Evolutionary conservation across 2,888 invertebrate genomes (phyloP).

Genomic region (Lasioglossum zephyrum): DNA sequence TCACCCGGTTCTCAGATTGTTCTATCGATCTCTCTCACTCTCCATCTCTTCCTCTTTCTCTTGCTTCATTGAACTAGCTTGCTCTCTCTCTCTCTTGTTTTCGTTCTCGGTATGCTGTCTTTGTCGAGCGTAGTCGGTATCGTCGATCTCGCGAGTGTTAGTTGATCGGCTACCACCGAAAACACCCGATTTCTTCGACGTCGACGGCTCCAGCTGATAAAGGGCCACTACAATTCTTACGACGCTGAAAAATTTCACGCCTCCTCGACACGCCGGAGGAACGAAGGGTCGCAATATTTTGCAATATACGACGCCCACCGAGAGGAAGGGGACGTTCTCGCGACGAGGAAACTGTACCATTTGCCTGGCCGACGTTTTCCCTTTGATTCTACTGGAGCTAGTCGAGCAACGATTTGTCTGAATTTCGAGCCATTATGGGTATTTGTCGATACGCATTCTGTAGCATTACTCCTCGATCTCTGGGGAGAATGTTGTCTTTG

Average conservation of each 20-base stretch:
- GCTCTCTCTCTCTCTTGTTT: not conserved
- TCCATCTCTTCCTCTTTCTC: not conserved
- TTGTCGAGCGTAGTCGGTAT: not conserved
- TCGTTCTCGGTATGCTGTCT: not conserved
- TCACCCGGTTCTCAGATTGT: constrained; percentile 45
- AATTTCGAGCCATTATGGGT: not conserved
- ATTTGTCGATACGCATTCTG: not conserved
- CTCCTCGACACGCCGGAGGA: not conserved
- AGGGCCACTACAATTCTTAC: constrained; percentile 22
- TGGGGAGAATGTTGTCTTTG: not conserved
- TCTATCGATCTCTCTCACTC: constrained; percentile 38
- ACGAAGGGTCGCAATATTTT: constrained; percentile 10
- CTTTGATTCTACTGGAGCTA: not conserved
- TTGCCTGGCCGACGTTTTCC: not conserved
- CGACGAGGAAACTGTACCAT: not conserved
- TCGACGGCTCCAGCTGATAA: constrained; percentile 37
- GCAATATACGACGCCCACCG: not conserved
- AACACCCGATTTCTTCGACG: constrained; percentile 43
- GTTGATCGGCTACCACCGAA: constrained; percentile 45
- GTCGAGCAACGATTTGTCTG: not conserved
- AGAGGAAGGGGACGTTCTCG: not conserved
- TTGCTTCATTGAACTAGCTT: not conserved
- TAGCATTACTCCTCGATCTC: not conserved
- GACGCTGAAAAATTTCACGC: constrained; percentile 17
- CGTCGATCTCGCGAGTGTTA: constrained; percentile 16